These are phyloP conservation scores for Congeria kusceri DNA, from an alignment of 2,888 invertebrate species.

Conservation along the genomic window DNA sequence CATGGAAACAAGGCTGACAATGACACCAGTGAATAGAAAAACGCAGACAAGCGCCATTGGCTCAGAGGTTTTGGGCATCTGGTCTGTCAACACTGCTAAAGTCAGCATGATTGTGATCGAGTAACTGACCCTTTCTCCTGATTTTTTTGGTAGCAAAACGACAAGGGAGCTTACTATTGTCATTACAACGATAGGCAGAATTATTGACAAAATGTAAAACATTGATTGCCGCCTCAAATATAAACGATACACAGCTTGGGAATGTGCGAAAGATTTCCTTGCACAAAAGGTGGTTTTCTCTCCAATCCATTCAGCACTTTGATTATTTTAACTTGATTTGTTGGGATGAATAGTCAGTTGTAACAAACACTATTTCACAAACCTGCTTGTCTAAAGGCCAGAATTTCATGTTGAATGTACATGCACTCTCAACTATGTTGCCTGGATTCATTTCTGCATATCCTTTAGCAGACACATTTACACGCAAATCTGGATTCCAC, in stretches of 20 bases:
- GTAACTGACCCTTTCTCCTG: conserved; percentile 29
- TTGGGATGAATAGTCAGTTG: conserved; percentile 1
- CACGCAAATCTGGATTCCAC: conserved; percentile 21
- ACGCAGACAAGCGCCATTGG: conserved; percentile 22
- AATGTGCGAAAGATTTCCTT: not conserved
- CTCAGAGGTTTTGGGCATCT: conserved; percentile 26
- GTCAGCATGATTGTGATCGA: conserved; percentile 32
- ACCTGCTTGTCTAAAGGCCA: conserved; percentile 40
- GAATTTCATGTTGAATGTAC: conserved; percentile 26
- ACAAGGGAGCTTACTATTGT: conserved; percentile 6
- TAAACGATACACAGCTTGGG: conserved; percentile 4
- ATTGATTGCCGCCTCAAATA: conserved; percentile 8
- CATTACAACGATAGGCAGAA: conserved; percentile 24
- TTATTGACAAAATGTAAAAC: conserved; percentile 28
- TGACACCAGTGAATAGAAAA: conserved; percentile 14
- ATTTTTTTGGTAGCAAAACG: conserved; percentile 23
- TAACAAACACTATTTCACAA: conserved; percentile 3
- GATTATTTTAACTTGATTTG: not conserved
- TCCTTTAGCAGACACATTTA: conserved; percentile 1
- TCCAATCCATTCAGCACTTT: not conserved
- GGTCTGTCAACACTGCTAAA: conserved; percentile 23
- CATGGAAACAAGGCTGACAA: conserved; percentile 16
- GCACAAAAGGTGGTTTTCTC: not conserved
- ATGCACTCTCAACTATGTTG: conserved; percentile 1
- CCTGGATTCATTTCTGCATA: not conserved